A percentile compares a stretch with the other conserved stretches of the same genome.
Evolutionary conservation across 2,113 vertebrate genomes (phyloP).

Genomic region (Sterrhoptilus dennistouni): DNA sequence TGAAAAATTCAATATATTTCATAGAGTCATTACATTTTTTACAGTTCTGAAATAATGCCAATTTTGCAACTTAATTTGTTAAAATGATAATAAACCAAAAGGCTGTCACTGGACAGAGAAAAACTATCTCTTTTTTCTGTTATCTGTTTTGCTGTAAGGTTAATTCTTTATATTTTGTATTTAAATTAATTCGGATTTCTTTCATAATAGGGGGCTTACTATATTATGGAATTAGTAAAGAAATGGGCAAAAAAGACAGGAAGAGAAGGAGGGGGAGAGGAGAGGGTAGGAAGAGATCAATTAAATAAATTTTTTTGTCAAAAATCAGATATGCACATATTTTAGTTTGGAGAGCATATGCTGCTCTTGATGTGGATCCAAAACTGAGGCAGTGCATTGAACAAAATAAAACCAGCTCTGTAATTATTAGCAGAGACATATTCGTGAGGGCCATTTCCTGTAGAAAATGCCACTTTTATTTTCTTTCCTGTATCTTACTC

Average conservation of each 20-base stretch:
- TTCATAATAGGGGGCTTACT: conserved; percentile 63
- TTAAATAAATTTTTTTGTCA: conserved; percentile 58
- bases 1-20: conserved; percentile 54
- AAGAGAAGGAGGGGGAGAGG: neutral
- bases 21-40: conserved; percentile 60
- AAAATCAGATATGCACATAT: conserved; percentile 65
- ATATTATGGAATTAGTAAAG: conserved; percentile 67
- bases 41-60: conserved; percentile 57
- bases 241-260: conserved; percentile 39
- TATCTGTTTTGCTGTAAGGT: conserved; percentile 73
- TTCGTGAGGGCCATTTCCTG: neutral
- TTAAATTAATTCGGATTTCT: conserved; percentile 73
- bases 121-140: conserved; percentile 61
- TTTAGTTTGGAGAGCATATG: conserved; percentile 57
- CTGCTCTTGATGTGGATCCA: conserved; percentile 49
- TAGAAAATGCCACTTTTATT: conserved; percentile 37
- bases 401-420: conserved; percentile 44
- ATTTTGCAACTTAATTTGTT: conserved; percentile 60
- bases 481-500: conserved; percentile 14
- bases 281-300: conserved; percentile 55
- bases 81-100: conserved; percentile 48
- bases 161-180: conserved; percentile 75
- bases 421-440: conserved; percentile 51
- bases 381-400: conserved; percentile 25
- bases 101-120: conserved; percentile 42